phyloP scores from a whole-genome alignment of 2,888 invertebrate species.

The Leucoptera coffeella region DNA sequence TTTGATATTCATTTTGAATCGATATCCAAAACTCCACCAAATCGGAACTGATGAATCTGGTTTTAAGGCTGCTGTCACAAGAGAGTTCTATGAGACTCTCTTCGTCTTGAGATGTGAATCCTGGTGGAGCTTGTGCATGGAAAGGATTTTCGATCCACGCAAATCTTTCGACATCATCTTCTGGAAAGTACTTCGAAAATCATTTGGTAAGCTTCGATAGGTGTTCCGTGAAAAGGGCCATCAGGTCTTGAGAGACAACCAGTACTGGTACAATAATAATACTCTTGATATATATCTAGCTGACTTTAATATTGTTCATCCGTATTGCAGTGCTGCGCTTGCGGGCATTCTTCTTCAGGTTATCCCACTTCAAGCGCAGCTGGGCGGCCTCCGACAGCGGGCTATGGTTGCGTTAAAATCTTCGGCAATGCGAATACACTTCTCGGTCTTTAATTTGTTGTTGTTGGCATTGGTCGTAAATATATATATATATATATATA shows the following conservation, averaged over 20 bases:
- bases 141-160: constrained; percentile 7
- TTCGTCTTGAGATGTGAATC: constrained; percentile 9
- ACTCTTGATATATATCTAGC: too few species aligned
- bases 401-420: too few species aligned
- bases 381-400: too few species aligned
- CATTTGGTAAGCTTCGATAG: constrained; percentile 3
- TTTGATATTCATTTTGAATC: constrained; percentile 7
- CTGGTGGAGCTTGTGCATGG: constrained; percentile 5
- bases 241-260: neutral
- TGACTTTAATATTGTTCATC: too few species aligned
- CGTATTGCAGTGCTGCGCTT: too few species aligned
- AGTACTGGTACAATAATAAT: too few species aligned
- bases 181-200: constrained; percentile 7
- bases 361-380: too few species aligned
- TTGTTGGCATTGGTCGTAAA: too few species aligned
- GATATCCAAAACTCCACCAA: constrained; percentile 7
- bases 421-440: too few species aligned
- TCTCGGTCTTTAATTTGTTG: too few species aligned
- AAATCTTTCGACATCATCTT: constrained; percentile 7
- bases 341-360: too few species aligned
- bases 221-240: constrained; percentile 7
- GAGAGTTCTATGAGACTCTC: constrained; percentile 9
- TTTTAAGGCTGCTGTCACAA: constrained; percentile 9
- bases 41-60: constrained; percentile 7
- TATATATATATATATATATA: too few species aligned